Evolutionary conservation across 2,113 vertebrate genomes (phyloP).

Genomic region (Poeciliopsis prolifica): DNA sequence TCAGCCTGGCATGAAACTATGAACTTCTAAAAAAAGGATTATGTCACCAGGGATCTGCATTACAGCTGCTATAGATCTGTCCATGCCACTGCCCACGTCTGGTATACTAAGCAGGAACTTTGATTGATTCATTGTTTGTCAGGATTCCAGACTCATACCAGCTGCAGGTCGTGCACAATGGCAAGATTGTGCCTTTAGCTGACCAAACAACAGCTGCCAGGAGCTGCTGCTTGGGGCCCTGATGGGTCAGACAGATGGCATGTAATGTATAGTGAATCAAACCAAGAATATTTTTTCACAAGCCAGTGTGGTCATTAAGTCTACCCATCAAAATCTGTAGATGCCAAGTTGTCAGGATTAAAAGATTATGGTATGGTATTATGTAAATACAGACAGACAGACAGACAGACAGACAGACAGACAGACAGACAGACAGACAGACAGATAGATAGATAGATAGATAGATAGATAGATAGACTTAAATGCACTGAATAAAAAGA

Average conservation of each 20-base stretch:
- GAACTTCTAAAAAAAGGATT: constrained; percentile 55
- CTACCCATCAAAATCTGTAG: not conserved
- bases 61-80: constrained; percentile 69
- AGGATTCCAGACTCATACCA: constrained; percentile 67
- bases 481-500: too few species aligned
- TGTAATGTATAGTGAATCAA: not conserved
- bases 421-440: too few species aligned
- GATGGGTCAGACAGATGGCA: constrained; percentile 22
- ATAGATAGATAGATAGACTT: too few species aligned
- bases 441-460: too few species aligned
- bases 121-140: constrained; percentile 67
- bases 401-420: too few species aligned
- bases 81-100: constrained; percentile 48
- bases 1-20: constrained; percentile 45
- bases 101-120: constrained; percentile 48
- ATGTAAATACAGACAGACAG: not conserved
- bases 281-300: not conserved
- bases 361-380: not conserved
- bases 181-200: constrained; percentile 66
- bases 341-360: not conserved
- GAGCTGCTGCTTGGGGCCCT: constrained; percentile 31
- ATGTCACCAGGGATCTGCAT: constrained; percentile 31
- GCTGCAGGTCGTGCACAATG: constrained; percentile 75
- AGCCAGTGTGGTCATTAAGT: not conserved
- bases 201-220: constrained; percentile 70